phyloP scores from a whole-genome alignment of 2,888 invertebrate genomes.

The Euzophera pinguis region DNA sequence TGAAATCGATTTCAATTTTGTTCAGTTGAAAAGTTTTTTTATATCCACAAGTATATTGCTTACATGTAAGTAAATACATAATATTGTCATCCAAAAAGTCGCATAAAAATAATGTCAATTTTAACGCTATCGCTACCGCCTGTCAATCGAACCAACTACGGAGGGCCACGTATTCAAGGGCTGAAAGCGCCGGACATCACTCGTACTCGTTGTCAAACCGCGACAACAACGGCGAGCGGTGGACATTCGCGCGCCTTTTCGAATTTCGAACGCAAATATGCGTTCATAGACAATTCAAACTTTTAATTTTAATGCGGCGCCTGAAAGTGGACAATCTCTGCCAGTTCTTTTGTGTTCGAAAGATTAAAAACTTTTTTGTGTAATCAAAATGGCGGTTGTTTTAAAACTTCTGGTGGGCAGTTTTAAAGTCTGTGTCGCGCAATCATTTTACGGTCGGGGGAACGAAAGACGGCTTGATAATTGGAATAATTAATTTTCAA shows the following conservation, averaged over 20 bases:
- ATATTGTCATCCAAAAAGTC: too few relatives aligned
- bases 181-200: conserved; percentile 5
- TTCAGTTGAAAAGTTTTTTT: too few relatives aligned
- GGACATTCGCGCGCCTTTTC: background rate
- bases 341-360: background rate
- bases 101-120: background rate
- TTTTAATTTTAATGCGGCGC: background rate
- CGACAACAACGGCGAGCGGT: background rate
- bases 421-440: background rate
- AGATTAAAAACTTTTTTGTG: background rate
- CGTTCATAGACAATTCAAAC: background rate
- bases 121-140: background rate
- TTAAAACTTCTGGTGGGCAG: background rate
- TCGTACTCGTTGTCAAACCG: background rate
- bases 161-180: background rate
- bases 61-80: too few relatives aligned
- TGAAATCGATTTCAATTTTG: too few relatives aligned
- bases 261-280: background rate
- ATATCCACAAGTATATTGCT: too few relatives aligned
- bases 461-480: background rate
- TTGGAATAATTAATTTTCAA: background rate
- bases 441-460: background rate
- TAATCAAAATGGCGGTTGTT: background rate
- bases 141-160: background rate
- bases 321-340: background rate